These are phyloP conservation scores for Pissodes strobi DNA, from an alignment of 1,140 invertebrate genomes.

Conservation along the genomic window DNA sequence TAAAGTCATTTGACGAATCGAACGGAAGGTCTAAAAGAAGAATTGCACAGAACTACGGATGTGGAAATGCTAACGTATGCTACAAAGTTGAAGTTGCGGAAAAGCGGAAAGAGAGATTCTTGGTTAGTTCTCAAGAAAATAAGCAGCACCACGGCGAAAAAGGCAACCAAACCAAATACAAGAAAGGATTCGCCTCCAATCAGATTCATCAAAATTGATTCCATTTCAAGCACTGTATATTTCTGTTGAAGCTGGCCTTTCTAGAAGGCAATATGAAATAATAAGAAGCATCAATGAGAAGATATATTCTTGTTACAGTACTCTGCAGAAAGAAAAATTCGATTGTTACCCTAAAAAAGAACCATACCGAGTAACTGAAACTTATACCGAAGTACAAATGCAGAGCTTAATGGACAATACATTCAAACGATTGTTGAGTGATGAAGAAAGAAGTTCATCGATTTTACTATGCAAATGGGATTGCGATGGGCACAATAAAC, in stretches of 20 bases:
- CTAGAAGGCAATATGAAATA: slow-evolving; percentile 44
- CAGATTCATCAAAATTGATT: slow-evolving; percentile 35
- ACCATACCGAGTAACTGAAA: slow-evolving; percentile 42
- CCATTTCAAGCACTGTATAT: slow-evolving; percentile 41
- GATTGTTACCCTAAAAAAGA: slow-evolving; percentile 43
- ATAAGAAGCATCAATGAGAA: slow-evolving; percentile 37
- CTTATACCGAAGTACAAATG: slow-evolving; percentile 42
- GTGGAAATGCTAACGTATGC: no score
- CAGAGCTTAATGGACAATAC: slow-evolving; percentile 49
- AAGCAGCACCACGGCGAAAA: slow-evolving; percentile 17
- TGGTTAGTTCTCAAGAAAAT: no score
- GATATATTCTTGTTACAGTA: slow-evolving; percentile 44
- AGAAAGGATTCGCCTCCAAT: no score
- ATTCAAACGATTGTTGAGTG: slow-evolving; percentile 40
- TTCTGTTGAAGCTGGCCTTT: slow-evolving; percentile 43
- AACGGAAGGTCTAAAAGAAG: no score
- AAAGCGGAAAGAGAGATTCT: no score
- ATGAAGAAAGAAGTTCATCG: no score
- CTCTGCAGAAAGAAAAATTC: slow-evolving; percentile 43
- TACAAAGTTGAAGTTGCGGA: no score
- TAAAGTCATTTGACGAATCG: no score
- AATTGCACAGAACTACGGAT: no score
- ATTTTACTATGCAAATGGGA: slow-evolving; percentile 47
- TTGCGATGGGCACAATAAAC: slow-evolving; percentile 47
- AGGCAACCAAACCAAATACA: neutral